Percentiles rank a stretch among this genome's conserved stretches.
These are phyloP conservation scores for Sparidentex hasta DNA, from an alignment of 2,797 vertebrate species.

Conservation along the genomic window DNA sequence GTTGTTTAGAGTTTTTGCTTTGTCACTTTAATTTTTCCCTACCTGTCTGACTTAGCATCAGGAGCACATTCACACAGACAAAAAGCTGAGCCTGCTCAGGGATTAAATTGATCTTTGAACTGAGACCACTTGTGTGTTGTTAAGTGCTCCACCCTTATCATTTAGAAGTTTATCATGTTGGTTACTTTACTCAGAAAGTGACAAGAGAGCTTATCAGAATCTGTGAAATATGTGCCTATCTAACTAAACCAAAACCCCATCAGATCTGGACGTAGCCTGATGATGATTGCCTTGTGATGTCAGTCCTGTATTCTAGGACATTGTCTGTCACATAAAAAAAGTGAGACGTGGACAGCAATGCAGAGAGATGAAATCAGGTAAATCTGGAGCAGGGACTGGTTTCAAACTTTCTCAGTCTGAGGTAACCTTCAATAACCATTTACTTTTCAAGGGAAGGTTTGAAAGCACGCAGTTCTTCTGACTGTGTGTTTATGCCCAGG, in stretches of 20 bases:
- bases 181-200: neutral
- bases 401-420: neutral
- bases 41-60: neutral
- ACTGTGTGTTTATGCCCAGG: conserved; percentile 26
- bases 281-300: neutral
- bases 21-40: neutral
- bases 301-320: neutral
- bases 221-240: neutral
- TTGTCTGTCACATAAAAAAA: neutral
- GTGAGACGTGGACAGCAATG: neutral
- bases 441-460: neutral
- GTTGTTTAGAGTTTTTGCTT: neutral
- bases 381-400: no score
- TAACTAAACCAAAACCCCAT: no score
- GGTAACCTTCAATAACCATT: neutral
- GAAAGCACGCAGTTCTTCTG: conserved; percentile 22
- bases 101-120: neutral
- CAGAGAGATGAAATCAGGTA: neutral
- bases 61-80: no score
- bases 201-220: neutral
- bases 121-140: neutral
- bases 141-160: no score
- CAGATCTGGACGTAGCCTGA: neutral
- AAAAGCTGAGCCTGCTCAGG: neutral
- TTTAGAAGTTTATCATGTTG: no score